phyloP scores from a whole-genome alignment of 2,797 vertebrate species.

The Alauda arvensis region DNA sequence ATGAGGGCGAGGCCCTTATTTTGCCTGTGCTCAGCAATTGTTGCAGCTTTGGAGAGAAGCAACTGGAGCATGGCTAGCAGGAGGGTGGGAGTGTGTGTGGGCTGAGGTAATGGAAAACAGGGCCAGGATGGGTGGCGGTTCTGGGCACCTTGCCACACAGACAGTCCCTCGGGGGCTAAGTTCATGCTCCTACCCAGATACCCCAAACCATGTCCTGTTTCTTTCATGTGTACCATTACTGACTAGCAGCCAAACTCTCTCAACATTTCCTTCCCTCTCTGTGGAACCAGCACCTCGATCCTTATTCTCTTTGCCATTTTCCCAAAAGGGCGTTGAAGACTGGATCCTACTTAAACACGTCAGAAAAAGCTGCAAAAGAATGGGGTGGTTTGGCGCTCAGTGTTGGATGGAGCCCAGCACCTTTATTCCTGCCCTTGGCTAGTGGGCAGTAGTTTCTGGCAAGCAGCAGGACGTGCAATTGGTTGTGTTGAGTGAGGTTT shows the following conservation, averaged over 20 bases:
- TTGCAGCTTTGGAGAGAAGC: not conserved
- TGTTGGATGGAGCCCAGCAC: rapidly evolving
- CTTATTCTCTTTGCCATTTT: not conserved
- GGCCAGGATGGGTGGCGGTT: constrained; percentile 41
- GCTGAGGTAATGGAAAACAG: constrained; percentile 48
- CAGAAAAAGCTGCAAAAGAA: not conserved
- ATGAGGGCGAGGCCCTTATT: rapidly evolving
- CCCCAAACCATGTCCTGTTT: not conserved
- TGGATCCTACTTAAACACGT: not conserved
- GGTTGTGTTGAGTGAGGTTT: not conserved
- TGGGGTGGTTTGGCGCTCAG: not conserved
- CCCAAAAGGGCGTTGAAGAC: not conserved
- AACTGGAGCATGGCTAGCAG: not conserved
- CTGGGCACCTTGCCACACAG: constrained; percentile 46
- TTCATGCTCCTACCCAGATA: constrained; percentile 22
- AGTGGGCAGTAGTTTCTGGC: not conserved
- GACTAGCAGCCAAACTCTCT: not conserved
- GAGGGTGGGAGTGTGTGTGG: constrained; percentile 33
- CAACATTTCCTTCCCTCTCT: not conserved
- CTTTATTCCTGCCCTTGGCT: not conserved
- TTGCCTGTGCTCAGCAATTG: not conserved
- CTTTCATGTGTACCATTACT: not conserved
- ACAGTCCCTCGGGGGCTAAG: constrained; percentile 17
- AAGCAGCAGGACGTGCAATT: not conserved
- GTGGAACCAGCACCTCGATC: not conserved